Conservation (phyloP, 2,113 vertebrate genomes). For the Macheiramphus alcinus region DNA sequence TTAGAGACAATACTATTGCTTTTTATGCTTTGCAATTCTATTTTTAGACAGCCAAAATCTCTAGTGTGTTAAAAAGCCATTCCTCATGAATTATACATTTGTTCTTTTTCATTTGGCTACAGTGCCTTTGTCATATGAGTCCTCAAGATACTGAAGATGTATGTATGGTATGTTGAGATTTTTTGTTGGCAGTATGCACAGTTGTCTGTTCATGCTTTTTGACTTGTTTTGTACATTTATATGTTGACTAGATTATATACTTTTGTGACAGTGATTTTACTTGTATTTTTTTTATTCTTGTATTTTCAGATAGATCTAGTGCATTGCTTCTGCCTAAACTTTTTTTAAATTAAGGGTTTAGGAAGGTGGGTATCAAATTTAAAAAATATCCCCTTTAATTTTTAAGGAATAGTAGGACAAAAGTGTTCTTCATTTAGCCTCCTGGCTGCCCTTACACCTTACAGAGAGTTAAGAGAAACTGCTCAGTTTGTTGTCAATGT, state of each 20-base stretch:
- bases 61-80: constrained; percentile 56
- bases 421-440: neutral
- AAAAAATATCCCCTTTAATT: neutral
- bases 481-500: neutral
- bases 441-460: neutral
- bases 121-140: constrained; percentile 61
- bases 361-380: neutral
- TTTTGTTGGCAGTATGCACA: neutral
- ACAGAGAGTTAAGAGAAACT: neutral
- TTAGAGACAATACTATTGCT: constrained; percentile 40
- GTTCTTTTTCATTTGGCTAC: constrained; percentile 63
- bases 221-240: constrained; percentile 17
- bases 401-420: neutral
- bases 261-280: neutral
- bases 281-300: neutral
- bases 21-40: constrained; percentile 52
- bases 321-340: neutral
- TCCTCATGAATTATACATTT: constrained; percentile 73
- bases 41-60: constrained; percentile 68
- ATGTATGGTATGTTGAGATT: constrained; percentile 14
- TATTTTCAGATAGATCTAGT: neutral
- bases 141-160: constrained; percentile 33
- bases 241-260: neutral
- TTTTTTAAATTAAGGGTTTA: neutral
- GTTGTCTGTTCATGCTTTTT: neutral